phyloP scores from a whole-genome alignment of 1,140 invertebrate genomes.

The Sinonovacula constricta region DNA sequence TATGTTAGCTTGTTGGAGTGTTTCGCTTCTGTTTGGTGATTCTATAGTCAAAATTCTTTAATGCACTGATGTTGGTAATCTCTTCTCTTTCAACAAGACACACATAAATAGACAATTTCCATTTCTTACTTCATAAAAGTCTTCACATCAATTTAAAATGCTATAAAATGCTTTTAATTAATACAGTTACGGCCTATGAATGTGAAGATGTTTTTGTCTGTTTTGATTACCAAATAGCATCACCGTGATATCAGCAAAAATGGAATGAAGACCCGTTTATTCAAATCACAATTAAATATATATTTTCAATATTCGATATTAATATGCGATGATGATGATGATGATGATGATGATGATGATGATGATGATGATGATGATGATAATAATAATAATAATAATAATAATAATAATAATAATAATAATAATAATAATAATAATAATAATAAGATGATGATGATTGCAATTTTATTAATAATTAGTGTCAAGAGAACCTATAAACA shows the following conservation, averaged over 20 bases:
- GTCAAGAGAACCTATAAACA: no score
- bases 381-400: conserved; percentile 5
- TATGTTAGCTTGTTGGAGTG: conserved; percentile 1
- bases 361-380: conserved; percentile 4
- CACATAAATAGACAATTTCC: not conserved
- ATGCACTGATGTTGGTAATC: not conserved
- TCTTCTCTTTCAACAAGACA: not conserved
- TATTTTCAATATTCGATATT: no score
- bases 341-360: conserved; percentile 4
- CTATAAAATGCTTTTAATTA: no score
- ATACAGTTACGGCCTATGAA: no score
- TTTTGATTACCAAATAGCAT: no score
- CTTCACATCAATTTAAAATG: not conserved
- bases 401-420: conserved; percentile 9
- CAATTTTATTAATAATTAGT: no score
- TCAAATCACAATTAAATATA: no score
- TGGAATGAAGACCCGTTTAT: no score
- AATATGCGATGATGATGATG: conserved; percentile 4
- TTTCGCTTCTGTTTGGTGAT: not conserved
- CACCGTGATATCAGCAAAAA: no score
- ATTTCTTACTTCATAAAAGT: not conserved
- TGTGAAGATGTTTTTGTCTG: no score
- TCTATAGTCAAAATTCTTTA: conserved; percentile 1
- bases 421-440: no score
- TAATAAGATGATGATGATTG: no score